These are phyloP conservation scores for Drosophila meridionalis DNA, from an alignment of 2,888 invertebrate species.

Conservation along the genomic window DNA sequence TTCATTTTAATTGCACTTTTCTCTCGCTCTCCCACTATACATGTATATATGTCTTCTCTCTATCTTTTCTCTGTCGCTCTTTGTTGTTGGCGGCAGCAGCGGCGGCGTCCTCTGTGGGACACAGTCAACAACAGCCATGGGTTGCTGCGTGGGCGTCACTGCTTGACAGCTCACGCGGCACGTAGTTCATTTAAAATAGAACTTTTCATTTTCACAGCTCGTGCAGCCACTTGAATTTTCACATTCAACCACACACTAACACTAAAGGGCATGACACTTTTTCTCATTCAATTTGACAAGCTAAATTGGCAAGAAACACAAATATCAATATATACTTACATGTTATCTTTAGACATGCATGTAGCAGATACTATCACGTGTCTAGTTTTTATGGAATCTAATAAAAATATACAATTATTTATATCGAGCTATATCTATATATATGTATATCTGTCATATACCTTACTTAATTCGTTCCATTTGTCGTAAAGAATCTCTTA, in stretches of 20 bases:
- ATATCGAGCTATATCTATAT: not conserved
- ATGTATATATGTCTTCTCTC: no score
- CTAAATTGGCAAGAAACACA: not conserved
- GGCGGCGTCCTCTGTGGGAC: constrained; percentile 13
- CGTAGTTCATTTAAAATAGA: constrained; percentile 53
- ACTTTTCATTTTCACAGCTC: constrained; percentile 47
- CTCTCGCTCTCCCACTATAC: not conserved
- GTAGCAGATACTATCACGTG: not conserved
- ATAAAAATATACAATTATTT: not conserved
- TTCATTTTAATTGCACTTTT: constrained; percentile 55
- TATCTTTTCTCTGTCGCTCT: not conserved
- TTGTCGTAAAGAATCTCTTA: not conserved
- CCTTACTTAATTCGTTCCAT: not conserved
- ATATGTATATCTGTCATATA: not conserved
- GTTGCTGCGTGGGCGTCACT: constrained; percentile 48
- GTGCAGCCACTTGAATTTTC: constrained; percentile 45
- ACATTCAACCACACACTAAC: constrained; percentile 31
- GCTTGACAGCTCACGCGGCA: constrained; percentile 50
- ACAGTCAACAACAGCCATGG: constrained; percentile 15
- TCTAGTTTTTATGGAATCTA: not conserved
- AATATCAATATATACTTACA: not conserved
- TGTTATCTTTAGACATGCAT: not conserved
- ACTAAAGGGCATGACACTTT: not conserved
- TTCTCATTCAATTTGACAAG: constrained; percentile 2
- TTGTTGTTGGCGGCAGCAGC: not conserved